Conservation (phyloP, 1,140 invertebrate species). For the Cheumatopsyche charites region DNA sequence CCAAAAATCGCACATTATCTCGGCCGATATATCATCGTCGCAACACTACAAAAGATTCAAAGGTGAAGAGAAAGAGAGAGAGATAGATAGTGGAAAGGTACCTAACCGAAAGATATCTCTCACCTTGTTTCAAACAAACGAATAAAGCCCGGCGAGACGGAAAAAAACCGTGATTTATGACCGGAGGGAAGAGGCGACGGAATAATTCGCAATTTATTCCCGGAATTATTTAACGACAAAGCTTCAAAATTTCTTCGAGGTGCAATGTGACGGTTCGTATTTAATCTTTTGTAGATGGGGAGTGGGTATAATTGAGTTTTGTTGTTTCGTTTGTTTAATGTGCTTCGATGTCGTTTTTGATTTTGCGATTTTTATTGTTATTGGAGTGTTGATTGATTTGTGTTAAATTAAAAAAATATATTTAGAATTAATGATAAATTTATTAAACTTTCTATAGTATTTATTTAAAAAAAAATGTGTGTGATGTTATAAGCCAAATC, state of each 20-base stretch:
- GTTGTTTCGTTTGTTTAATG: too few relatives aligned
- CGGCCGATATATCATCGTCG: constrained; percentile 26
- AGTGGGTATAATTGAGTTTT: too few relatives aligned
- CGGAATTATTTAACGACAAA: constrained; percentile 14
- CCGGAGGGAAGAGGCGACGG: neutral
- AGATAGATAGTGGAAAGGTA: neutral
- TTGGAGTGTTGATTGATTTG: too few relatives aligned
- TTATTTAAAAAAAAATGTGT: too few relatives aligned
- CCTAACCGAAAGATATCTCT: constrained; percentile 30
- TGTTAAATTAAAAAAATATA: too few relatives aligned
- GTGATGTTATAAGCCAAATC: too few relatives aligned
- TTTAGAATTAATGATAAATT: too few relatives aligned
- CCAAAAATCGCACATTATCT: constrained; percentile 28
- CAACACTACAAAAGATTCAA: neutral
- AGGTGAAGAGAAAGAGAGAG: neutral
- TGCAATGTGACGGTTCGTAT: too few relatives aligned
- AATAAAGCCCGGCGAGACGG: constrained; percentile 1
- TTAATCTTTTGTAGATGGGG: too few relatives aligned
- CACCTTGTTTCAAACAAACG: constrained; percentile 29
- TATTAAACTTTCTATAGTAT: too few relatives aligned
- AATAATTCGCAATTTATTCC: constrained; percentile 25
- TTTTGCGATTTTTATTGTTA: too few relatives aligned
- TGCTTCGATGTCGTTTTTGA: too few relatives aligned
- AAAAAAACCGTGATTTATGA: constrained; percentile 18
- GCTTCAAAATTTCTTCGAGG: neutral